phyloP scores from a whole-genome alignment of 2,888 invertebrate species.

The Tryphoninae sp. region DNA sequence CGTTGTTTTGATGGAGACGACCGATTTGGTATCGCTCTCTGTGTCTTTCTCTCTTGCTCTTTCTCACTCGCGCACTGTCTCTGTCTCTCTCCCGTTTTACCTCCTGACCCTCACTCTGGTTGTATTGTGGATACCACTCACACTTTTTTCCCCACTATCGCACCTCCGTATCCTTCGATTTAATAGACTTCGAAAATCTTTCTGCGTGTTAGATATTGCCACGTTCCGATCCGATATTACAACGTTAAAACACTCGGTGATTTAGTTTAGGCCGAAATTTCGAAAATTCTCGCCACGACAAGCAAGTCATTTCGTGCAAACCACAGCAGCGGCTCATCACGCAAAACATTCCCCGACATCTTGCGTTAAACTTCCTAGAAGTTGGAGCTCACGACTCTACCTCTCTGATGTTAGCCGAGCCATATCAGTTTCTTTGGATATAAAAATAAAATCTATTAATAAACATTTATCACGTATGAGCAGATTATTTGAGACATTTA shows the following conservation, averaged over 20 bases:
- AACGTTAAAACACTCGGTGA: conserved; percentile 66
- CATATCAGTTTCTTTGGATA: no score
- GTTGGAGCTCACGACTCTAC: conserved; percentile 65
- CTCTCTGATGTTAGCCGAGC: background rate
- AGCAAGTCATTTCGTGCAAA: conserved; percentile 77
- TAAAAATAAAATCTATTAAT: no score
- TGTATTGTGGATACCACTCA: conserved; percentile 24
- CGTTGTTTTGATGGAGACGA: conserved; percentile 20
- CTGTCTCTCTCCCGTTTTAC: conserved; percentile 17
- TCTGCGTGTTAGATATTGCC: background rate
- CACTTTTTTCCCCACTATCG: conserved; percentile 23
- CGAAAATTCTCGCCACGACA: conserved; percentile 71
- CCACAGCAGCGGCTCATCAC: conserved; percentile 71
- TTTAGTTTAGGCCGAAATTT: conserved; percentile 76
- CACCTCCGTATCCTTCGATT: conserved; percentile 8
- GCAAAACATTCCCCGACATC: conserved; percentile 80
- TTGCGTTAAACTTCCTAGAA: conserved; percentile 77
- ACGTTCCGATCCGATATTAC: background rate
- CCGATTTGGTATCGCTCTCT: background rate
- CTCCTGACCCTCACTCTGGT: conserved; percentile 1
- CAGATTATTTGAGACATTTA: no score
- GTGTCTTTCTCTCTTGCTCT: conserved; percentile 2
- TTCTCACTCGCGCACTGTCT: background rate
- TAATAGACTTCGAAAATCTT: background rate
- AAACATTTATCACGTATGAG: no score